These are phyloP conservation scores for Drosophila eohydei DNA, from an alignment of 2,888 invertebrate species.

Conservation along the genomic window DNA sequence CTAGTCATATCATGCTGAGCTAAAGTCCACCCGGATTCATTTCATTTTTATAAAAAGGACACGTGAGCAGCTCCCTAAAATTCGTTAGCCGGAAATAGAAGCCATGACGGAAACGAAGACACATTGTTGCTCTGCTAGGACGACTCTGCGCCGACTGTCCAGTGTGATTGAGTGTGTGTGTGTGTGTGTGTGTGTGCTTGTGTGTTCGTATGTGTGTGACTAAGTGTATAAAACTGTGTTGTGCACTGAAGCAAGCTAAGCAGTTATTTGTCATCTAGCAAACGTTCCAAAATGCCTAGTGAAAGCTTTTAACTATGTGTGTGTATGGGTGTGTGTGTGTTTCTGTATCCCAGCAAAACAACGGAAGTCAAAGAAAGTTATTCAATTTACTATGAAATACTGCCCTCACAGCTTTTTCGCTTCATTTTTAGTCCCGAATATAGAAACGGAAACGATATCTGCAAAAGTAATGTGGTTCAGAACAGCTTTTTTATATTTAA, in stretches of 20 bases:
- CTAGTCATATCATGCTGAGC: not conserved
- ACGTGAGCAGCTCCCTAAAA: conserved; percentile 54
- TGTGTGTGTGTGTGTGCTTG: conserved; percentile 4
- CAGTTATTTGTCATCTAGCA: conserved; percentile 70
- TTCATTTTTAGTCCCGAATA: conserved; percentile 1
- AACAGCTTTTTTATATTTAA: not conserved
- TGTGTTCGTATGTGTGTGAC: conserved; percentile 17
- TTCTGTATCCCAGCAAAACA: conserved; percentile 42
- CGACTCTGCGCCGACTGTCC: conserved; percentile 27
- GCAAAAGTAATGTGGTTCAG: not conserved
- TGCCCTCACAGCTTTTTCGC: conserved; percentile 4
- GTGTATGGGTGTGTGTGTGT: conserved; percentile 1
- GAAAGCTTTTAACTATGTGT: conserved; percentile 43
- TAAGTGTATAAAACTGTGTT: conserved; percentile 16
- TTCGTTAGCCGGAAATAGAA: conserved; percentile 74
- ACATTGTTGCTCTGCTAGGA: conserved; percentile 63
- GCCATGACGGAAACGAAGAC: conserved; percentile 78
- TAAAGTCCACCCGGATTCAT: not conserved
- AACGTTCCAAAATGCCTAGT: conserved; percentile 53
- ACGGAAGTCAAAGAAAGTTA: conserved; percentile 71
- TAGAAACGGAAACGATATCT: not conserved
- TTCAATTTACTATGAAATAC: conserved; percentile 65
- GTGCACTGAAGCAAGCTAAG: conserved; percentile 43
- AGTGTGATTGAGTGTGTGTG: conserved; percentile 9
- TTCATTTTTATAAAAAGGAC: conserved; percentile 56